A percentile compares a stretch with the other conserved stretches of the same genome.
Conservation (phyloP, 2,113 vertebrate species). For the Lophura nycthemera region DNA sequence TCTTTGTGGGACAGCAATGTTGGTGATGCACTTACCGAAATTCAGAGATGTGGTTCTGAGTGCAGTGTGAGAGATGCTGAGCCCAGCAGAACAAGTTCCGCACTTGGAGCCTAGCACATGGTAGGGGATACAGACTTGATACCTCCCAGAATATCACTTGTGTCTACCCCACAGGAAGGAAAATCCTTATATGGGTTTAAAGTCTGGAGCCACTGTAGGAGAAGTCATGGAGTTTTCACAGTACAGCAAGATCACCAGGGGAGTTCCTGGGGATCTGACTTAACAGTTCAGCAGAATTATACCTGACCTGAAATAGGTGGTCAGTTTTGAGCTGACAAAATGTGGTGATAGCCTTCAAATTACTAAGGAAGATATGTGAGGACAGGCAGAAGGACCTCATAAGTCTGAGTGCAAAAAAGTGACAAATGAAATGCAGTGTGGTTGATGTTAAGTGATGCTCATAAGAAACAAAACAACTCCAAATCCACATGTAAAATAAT, state of each 20-base stretch:
- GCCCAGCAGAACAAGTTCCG: neutral
- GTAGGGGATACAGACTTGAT: neutral
- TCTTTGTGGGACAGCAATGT: neutral
- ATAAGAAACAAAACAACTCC: neutral
- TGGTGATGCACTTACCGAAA: neutral
- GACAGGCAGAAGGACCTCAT: neutral
- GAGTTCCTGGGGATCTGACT: neutral
- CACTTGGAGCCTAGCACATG: neutral
- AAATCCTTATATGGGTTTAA: neutral
- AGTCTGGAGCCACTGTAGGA: neutral
- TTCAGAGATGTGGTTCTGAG: neutral
- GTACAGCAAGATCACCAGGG: neutral
- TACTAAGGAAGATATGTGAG: neutral
- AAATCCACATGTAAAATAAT: neutral
- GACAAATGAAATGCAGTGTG: neutral
- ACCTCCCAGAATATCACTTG: neutral
- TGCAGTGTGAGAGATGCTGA: neutral
- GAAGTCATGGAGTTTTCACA: fast-evolving
- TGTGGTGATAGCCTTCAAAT: neutral
- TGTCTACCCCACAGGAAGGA: neutral
- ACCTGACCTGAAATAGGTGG: neutral
- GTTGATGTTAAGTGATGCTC: neutral
- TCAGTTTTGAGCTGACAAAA: neutral
- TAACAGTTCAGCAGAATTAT: neutral
- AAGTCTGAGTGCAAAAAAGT: neutral